phyloP scores from a whole-genome alignment of 2,888 invertebrate species.

The Brachyptera risi region DNA sequence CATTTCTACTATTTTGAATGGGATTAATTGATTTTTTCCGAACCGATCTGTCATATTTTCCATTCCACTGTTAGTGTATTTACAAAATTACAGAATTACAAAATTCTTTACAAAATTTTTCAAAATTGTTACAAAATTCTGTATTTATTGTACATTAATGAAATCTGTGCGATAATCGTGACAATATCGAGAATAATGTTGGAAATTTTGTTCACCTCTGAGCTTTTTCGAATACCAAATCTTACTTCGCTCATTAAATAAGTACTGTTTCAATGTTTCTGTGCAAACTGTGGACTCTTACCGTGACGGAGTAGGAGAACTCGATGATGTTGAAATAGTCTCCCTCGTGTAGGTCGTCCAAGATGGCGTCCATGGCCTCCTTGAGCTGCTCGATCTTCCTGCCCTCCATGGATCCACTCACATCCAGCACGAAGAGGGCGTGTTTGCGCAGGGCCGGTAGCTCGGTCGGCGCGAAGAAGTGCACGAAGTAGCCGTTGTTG shows the following conservation, averaged over 20 bases:
- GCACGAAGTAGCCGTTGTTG: slow-evolving; percentile 48
- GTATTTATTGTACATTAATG: too few relatives aligned
- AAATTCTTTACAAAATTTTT: too few relatives aligned
- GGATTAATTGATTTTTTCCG: too few relatives aligned
- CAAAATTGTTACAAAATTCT: too few relatives aligned
- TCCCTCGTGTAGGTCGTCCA: slow-evolving; percentile 41
- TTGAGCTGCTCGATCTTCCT: slow-evolving; percentile 45
- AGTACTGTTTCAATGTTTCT: too few relatives aligned
- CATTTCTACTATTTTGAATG: too few relatives aligned
- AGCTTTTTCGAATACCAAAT: neutral
- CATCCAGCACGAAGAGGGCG: slow-evolving; percentile 50
- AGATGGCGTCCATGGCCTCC: slow-evolving; percentile 44
- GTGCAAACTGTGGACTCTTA: too few relatives aligned
- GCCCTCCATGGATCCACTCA: slow-evolving; percentile 51
- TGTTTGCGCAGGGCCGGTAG: slow-evolving; percentile 44
- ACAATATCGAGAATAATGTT: neutral
- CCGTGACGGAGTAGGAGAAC: slow-evolving; percentile 38
- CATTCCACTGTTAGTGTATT: too few relatives aligned
- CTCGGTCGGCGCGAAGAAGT: slow-evolving; percentile 48
- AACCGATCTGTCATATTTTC: too few relatives aligned
- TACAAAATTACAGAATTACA: too few relatives aligned
- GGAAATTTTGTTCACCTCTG: neutral
- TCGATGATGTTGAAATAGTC: slow-evolving; percentile 46
- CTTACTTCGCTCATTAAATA: too few relatives aligned
- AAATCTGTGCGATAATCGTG: too few relatives aligned